Evolutionary conservation across 2,797 vertebrate genomes (phyloP).

Genomic region (Coranthus polyacanthus): DNA sequence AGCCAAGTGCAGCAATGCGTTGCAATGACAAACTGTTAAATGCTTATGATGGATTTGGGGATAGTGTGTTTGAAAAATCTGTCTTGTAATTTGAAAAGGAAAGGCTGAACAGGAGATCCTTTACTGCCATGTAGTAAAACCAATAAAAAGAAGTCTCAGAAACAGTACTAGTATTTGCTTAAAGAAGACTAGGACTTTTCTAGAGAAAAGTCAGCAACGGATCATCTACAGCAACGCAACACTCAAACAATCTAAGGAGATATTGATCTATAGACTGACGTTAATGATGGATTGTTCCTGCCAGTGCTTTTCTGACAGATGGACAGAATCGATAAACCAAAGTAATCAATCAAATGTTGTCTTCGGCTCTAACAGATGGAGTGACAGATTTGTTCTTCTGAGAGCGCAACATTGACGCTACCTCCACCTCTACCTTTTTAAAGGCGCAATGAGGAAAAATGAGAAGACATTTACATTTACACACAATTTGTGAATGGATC

Average conservation of each 20-base stretch:
- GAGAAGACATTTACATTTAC: no score
- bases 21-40: no score
- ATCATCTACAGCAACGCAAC: not conserved
- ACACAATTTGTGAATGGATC: no score
- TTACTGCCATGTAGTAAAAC: not conserved
- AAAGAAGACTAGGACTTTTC: not conserved
- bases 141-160: no score
- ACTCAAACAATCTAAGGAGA: not conserved
- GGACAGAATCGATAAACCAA: conserved; percentile 9
- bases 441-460: no score
- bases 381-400: conserved; percentile 7
- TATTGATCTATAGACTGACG: not conserved
- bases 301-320: conserved; percentile 32
- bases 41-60: no score
- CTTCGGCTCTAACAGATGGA: conserved; percentile 3
- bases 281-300: conserved; percentile 15
- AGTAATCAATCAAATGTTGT: conserved; percentile 41
- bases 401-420: not conserved
- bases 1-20: no score
- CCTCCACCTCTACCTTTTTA: not conserved
- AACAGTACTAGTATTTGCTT: not conserved
- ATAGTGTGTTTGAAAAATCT: no score
- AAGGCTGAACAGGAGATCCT: no score
- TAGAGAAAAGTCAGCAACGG: not conserved
- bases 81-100: no score